Evolutionary conservation across 2,888 invertebrate species (phyloP).

Genomic region (Drosophila austrosaltans): DNA sequence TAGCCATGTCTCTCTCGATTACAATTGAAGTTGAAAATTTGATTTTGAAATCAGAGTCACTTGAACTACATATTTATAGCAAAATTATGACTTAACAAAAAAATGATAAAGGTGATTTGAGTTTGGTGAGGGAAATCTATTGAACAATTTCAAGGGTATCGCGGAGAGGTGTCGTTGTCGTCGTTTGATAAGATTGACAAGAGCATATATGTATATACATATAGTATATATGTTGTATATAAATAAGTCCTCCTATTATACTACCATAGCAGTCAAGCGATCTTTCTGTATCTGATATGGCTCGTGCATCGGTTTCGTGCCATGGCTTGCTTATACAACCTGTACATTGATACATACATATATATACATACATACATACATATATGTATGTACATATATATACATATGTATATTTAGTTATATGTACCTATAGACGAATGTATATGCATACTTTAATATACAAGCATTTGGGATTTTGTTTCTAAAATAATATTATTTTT

Average conservation of each 20-base stretch:
- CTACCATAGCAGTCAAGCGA: background rate
- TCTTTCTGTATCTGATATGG: constrained; percentile 41
- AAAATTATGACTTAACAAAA: constrained; percentile 40
- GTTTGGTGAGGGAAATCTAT: background rate
- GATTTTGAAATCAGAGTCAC: constrained; percentile 13
- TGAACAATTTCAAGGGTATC: constrained; percentile 72
- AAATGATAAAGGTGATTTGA: constrained; percentile 32
- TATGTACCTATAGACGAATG: constrained; percentile 21
- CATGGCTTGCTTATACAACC: constrained; percentile 37
- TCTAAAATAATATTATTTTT: constrained; percentile 45
- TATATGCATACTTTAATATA: too few relatives aligned
- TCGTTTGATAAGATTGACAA: constrained; percentile 71
- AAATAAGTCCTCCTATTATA: constrained; percentile 13
- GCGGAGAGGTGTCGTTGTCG: constrained; percentile 45
- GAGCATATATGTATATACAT: constrained; percentile 49
- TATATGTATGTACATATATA: constrained; percentile 25
- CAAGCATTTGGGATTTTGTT: constrained; percentile 12
- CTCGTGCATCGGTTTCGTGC: constrained; percentile 41
- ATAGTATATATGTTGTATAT: constrained; percentile 10
- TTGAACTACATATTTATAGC: constrained; percentile 10
- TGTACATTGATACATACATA: background rate
- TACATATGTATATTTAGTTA: constrained; percentile 26
- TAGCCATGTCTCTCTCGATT: background rate
- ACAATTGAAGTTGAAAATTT: constrained; percentile 1
- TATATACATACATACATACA: constrained; percentile 5